Base-by-base conservation (phyloP, 2,888 invertebrate species). In the Ophonus ardosiacus region DNA sequence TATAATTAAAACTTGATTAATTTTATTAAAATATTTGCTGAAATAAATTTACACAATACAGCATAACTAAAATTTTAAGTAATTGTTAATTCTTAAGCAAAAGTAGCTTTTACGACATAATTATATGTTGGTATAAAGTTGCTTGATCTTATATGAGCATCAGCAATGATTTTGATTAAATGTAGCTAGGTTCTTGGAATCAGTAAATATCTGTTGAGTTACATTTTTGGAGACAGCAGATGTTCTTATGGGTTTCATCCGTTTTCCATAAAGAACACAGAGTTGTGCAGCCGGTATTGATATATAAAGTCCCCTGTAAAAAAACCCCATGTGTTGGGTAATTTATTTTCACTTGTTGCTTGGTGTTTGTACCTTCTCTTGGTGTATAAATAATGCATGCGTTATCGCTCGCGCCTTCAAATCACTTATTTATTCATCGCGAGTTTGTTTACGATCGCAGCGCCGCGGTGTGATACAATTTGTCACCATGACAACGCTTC, bases 401-500 rank as follows among this genome's bases (percentile, higher is more conserved):
- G 59, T 82, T 82, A 82, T 82, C 74, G 24, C 56, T 21, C 38
- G 65, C 74, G 59, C 51, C 43, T 81, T 65, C 43, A 82, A 74
- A 74, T 83, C 59, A 74, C 74, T 83, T 83, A 83, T 83, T 83
- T 83, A 83, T 83, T 83, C 83, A 83, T 83, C 83, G 74, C 76
- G 17, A 43, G 82, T 82, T 82, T 83, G 86, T 79, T 82, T 82
- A 86, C 84, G 84, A 80, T 84, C 86, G 81, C 87, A 85, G 87
- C 82, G 76, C 86, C 86, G 71, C 65, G 57, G 80, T 84, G 51
- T 76, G 57, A 86, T 86, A 86, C 86, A 86, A 87, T 87, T 87
- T 87, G 87, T 87, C 87, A 87, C 87, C 68, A 74, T 86, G 87
- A 87, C 87, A 86, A 87, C 87, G 87, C 87, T 87, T 87, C 87